Percentiles rank a stretch among this genome's conserved stretches.
These are phyloP conservation scores for Antechinus flavipes DNA, from an alignment of 2,113 vertebrate species.

Conservation along the genomic window DNA sequence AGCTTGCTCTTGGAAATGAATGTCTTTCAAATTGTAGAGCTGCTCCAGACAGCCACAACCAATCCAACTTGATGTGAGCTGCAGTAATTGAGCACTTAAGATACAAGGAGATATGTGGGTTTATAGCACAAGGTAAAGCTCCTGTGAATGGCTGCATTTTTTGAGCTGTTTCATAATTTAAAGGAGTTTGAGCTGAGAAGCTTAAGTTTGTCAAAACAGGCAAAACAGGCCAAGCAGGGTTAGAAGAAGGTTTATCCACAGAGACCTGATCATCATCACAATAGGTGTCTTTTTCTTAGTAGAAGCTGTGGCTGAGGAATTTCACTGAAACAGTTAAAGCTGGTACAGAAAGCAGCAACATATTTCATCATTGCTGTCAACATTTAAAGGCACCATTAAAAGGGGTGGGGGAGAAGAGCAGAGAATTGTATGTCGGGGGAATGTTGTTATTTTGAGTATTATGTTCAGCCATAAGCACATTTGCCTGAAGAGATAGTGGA, in stretches of 20 bases:
- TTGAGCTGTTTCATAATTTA: constrained; percentile 31
- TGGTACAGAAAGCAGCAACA: constrained; percentile 61
- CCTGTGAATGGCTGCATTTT: constrained; percentile 20
- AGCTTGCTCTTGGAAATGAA: constrained; percentile 58
- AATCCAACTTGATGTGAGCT: constrained; percentile 45
- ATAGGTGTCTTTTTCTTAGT: constrained; percentile 15
- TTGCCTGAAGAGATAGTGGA: constrained; percentile 85
- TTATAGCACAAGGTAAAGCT: constrained; percentile 31
- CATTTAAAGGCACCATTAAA: constrained; percentile 81
- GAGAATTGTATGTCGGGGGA: constrained; percentile 80
- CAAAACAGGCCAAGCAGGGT: constrained; percentile 7
- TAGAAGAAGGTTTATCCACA: neutral
- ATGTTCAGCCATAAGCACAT: constrained; percentile 84
- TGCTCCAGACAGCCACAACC: constrained; percentile 28
- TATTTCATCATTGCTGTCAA: constrained; percentile 82
- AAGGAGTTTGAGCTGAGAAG: constrained; percentile 33
- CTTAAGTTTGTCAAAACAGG: constrained; percentile 21
- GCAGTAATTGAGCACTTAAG: constrained; percentile 24
- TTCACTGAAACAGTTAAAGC: constrained; percentile 76
- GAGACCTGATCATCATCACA: constrained; percentile 13
- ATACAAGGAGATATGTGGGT: neutral
- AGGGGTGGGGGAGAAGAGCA: constrained; percentile 48
- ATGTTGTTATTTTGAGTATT: constrained; percentile 84
- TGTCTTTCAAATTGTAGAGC: constrained; percentile 15
- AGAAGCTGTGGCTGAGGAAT: constrained; percentile 33